Base-by-base conservation (phyloP, 2,888 invertebrate genomes). In the Neoitamus cyanurus region DNA sequence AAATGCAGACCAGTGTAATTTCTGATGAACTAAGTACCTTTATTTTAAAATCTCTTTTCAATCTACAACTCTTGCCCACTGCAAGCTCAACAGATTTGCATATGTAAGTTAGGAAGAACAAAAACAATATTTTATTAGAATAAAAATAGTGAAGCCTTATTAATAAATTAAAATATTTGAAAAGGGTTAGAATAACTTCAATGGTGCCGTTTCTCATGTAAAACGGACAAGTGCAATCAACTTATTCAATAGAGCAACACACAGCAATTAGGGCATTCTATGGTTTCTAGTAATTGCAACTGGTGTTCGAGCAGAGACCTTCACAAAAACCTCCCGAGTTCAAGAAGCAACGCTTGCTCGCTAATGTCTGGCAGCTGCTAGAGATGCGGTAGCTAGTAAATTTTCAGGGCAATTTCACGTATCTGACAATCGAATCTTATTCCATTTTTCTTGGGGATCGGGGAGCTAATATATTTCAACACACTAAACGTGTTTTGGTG, bases 401-500 rank as follows among this genome's bases (percentile, higher is more conserved):
- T 58, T 58, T 58, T 58, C 58, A 58, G 58, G 25, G 58, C 58
- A 58, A 58, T 58, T 20, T 58, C 20, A 58, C 15, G 11, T 25
- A 58, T 25, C 58, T 20, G 25, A 25, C 25, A 20, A 20, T 58
- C 58, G 15, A 25, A 58, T 20, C 7, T 25, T 25, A 58, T 58
- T 58, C 25, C 58, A 58, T 58, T 58, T 58, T 58, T 58, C 58
- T 58, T 58, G 11, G 20, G 2, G 58, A 58, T 3, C 20, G 58
- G 25, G 9, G 58, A 58, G 58, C 58, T 15, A 58, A 58, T 6
- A 58, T 58, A 9, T 58, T 58, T 58, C 58, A 58, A 58, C 20
- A 58, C 58, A 58, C 15, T 58, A 58, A 58, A 58, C 58, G 15
- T 58, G 58, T 58, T 75, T 75, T 36, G 78, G 78, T 42, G 78